Evolutionary conservation across 2,113 vertebrate species (phyloP), one percentile per base, ranked within the genome.

Genomic region (Petaurus breviceps): DNA sequence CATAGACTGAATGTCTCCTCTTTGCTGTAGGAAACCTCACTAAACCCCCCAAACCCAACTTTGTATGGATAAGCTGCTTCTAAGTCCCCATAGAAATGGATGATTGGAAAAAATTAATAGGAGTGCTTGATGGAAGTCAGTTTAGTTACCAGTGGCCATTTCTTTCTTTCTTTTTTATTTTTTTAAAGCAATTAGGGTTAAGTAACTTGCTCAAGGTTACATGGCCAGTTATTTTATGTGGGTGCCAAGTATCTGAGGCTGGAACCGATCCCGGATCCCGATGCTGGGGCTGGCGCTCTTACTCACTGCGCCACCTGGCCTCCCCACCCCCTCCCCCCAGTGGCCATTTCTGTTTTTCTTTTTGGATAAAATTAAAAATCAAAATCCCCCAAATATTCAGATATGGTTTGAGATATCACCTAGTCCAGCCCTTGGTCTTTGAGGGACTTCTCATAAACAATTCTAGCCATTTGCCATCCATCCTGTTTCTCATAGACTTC

Each of bases 121-220:
- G 51, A 95, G 43, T 57, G 50, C 23, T 89, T 28, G 25, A 43
- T 50, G n/a, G 26, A 89, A 92, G 49, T 19, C 23, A 16, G 3
- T 2, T 68, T 89, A 37, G 46, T 96, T 25, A 43, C 8, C 26
- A 54, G 19, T 43, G 89, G 43, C 47, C 46, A 26, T 93, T 92
- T 95, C 89, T 25, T 19, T 95, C 25, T 95, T 92, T 37, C 43
- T 95, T 31, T 52, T 93, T 28, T n/a, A n/a, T n/a, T n/a, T n/a
- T n/a, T n/a, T n/a, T n/a, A n/a, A n/a, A n/a, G n/a, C n/a, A n/a
- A n/a, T n/a, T n/a, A n/a, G n/a, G n/a, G n/a, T n/a, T n/a, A n/a
- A n/a, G n/a, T n/a, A n/a, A n/a, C n/a, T n/a, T n/a, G n/a, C n/a
- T n/a, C n/a, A n/a, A n/a, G n/a, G n/a, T n/a, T n/a, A n/a, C n/a